A percentile compares a stretch with the other conserved stretches of the same genome.
These are phyloP conservation scores for Euwallacea similis DNA, from an alignment of 1,140 invertebrate genomes.

Conservation along the genomic window DNA sequence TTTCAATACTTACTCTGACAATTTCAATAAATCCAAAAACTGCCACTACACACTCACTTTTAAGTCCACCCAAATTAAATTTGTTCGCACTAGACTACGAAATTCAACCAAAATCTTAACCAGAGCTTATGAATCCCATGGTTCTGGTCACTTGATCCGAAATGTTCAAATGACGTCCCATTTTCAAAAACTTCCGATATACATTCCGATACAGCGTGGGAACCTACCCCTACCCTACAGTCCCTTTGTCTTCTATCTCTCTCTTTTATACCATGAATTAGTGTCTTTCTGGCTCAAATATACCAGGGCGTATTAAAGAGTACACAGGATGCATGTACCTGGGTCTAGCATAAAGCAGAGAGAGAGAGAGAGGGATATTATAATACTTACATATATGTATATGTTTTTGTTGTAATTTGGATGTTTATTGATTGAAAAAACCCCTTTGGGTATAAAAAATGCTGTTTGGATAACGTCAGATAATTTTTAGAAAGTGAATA, in stretches of 20 bases:
- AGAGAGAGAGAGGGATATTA: no score
- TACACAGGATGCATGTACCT: not conserved
- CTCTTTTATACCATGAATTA: conserved; percentile 27
- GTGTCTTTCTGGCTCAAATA: conserved; percentile 24
- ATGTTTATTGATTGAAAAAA: no score
- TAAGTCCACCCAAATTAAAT: not conserved
- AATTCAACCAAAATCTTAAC: not conserved
- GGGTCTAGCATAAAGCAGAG: not conserved
- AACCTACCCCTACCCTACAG: conserved; percentile 43
- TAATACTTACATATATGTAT: no score
- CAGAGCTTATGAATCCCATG: conserved; percentile 9
- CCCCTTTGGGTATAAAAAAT: no score
- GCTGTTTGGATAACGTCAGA: no score
- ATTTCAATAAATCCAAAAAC: no score
- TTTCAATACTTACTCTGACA: no score
- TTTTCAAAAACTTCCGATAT: conserved; percentile 43
- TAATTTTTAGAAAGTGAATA: no score
- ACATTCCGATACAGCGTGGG: conserved; percentile 49
- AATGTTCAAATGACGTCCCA: conserved; percentile 37
- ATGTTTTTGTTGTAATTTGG: no score
- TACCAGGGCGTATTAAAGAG: not conserved
- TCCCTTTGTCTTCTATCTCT: conserved; percentile 18
- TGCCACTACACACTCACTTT: not conserved
- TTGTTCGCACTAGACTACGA: not conserved
- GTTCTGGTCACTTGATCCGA: conserved; percentile 36